Percentiles rank a stretch among this genome's conserved stretches.
Conservation (phyloP, 2,888 invertebrate species). For the Mantis religiosa region DNA sequence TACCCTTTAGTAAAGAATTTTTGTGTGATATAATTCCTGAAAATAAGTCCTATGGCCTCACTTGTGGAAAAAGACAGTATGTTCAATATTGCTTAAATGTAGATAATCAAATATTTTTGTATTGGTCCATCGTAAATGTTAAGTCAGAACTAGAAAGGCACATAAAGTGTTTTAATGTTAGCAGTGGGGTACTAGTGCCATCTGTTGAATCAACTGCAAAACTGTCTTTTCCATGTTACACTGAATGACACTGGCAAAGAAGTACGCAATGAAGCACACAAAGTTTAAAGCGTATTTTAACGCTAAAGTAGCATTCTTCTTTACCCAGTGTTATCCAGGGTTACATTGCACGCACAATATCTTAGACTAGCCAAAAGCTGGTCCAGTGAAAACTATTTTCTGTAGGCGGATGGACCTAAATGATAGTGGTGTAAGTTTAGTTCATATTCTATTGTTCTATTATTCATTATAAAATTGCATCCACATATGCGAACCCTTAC, state of each 20-base stretch:
- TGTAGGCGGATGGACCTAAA: not conserved
- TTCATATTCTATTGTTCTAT: not conserved
- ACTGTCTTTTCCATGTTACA: not conserved
- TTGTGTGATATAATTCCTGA: not conserved
- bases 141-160: not conserved
- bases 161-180: not conserved
- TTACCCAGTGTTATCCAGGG: not conserved
- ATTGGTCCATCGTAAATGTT: not conserved
- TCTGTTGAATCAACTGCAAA: constrained; percentile 2
- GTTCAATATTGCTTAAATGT: not conserved
- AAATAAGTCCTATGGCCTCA: not conserved
- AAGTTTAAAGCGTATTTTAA: not conserved
- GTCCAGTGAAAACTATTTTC: not conserved
- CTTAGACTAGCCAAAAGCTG: not conserved
- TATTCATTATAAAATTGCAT: not conserved
- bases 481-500: not conserved
- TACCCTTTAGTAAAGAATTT: not conserved
- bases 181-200: constrained; percentile 3
- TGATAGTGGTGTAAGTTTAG: not conserved
- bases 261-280: not conserved
- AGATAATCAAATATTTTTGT: not conserved
- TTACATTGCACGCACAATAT: not conserved
- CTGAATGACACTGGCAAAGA: not conserved
- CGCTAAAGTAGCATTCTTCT: not conserved
- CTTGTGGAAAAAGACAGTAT: not conserved